Conservation (phyloP, 2,113 vertebrate genomes). For the Chloroceryle aenea region DNA sequence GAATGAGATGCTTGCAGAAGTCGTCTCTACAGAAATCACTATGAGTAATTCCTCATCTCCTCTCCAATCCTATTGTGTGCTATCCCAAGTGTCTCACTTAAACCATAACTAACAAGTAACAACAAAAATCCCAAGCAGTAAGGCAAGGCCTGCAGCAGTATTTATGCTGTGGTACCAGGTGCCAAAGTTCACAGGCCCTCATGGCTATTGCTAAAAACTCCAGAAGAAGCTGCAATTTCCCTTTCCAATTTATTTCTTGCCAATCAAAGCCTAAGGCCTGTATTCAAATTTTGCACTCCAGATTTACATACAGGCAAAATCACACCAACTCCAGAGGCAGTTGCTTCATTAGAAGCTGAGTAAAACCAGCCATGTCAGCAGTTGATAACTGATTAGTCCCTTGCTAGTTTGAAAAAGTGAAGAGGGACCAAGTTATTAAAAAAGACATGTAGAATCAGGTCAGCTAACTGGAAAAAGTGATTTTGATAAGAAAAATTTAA, state of each 20-base stretch:
- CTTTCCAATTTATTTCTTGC: background rate
- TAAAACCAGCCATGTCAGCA: background rate
- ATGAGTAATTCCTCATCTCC: background rate
- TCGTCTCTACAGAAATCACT: background rate
- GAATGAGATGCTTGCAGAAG: background rate
- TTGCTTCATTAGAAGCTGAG: background rate
- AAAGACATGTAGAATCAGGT: background rate
- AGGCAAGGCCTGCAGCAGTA: background rate
- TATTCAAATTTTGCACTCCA: background rate
- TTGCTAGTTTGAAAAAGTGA: background rate
- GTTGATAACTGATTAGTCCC: background rate
- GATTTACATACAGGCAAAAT: background rate
- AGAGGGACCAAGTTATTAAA: background rate
- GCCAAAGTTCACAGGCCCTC: background rate
- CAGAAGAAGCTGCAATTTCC: background rate
- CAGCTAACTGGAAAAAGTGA: background rate
- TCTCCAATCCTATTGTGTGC: background rate
- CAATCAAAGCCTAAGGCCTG: background rate
- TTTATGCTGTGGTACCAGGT: background rate
- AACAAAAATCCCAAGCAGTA: background rate
- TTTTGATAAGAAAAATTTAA: background rate
- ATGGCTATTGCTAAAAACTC: accelerated
- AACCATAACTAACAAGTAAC: background rate
- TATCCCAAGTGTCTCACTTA: background rate
- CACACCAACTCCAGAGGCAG: background rate